Base-by-base conservation (phyloP, 1,140 invertebrate genomes). In the Schmidtea mediterranea region DNA sequence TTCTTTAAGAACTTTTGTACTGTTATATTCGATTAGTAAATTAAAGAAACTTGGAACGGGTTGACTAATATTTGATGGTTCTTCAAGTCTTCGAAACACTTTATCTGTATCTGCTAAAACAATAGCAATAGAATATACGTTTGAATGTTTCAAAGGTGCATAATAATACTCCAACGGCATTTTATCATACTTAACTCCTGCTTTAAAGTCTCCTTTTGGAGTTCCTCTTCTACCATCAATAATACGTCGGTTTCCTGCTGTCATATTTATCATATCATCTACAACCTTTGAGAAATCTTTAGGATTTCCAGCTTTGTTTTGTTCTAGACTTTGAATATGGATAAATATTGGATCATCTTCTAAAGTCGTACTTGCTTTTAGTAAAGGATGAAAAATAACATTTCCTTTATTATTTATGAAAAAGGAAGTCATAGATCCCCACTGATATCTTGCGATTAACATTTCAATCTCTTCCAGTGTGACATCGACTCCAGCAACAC, bases 401-500 rank as follows among this genome's bases (percentile, higher is more conserved):
- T 66, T 62, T 22, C 65, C 63, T 50, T 68, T 57, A 18, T 62
- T 62, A 55, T 68, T 67, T 18, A 68, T 62, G 2, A 68, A 57
- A 51, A 68, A 68, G 21, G 64, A 66, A 46, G 65, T 61, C 6
- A 68, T 65, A 26, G 61, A 58, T 19, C 66, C 66, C 66, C 65
- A 67, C 55, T 65, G 62, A 52, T 67, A 59, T 46, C 60, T 59
- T 1, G 58, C 64, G 2, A 68, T 53, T 46, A 63, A 61, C 48
- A 66, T 65, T 52, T 67, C 65, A 37, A 67, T 64, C 47, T 67
- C 65, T 52, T 67, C 65, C 21, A 68, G 43, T n/a, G 66, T 67
- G 6, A 62, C 65, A 57, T 68, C 66, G 19, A 68, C 58, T 26
- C 64, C 66, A 47, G 62, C 62, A 5, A 68, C 66, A 37, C 66